Conservation (phyloP, 2,888 invertebrate genomes). For the Palloptera scutellata region DNA sequence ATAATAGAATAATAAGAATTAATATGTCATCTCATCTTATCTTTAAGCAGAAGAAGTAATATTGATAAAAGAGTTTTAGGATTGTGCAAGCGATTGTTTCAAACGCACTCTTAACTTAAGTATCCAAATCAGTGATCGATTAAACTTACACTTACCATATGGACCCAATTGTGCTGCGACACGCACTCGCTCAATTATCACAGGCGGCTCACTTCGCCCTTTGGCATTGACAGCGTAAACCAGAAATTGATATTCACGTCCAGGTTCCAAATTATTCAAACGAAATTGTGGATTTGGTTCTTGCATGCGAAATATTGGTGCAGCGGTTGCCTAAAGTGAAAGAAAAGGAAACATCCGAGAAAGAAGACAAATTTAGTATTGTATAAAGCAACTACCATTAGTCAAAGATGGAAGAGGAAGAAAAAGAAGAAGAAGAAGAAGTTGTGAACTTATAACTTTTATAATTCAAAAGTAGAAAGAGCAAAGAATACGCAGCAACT, state of each 20-base stretch:
- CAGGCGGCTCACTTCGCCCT: constrained; percentile 79
- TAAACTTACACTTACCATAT: constrained; percentile 57
- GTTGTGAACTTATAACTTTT: neutral
- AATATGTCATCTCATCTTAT: too few species aligned
- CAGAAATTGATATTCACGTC: constrained; percentile 78
- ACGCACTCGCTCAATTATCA: constrained; percentile 69
- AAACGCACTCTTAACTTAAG: too few species aligned
- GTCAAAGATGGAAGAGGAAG: too few species aligned
- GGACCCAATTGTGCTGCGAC: constrained; percentile 64
- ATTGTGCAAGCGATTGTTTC: too few species aligned
- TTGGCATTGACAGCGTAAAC: constrained; percentile 85
- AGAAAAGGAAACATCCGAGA: neutral
- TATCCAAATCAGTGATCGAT: neutral
- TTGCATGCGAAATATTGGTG: constrained; percentile 72
- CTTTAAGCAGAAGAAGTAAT: too few species aligned
- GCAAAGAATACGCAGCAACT: neutral
- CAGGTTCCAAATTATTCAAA: constrained; percentile 77
- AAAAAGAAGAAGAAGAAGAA: neutral
- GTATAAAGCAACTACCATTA: too few species aligned
- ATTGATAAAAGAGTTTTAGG: too few species aligned
- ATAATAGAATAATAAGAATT: constrained; percentile 34
- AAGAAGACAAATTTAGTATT: neutral
- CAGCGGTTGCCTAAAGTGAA: constrained; percentile 64
- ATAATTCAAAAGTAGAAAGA: too few species aligned
- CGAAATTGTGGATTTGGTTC: constrained; percentile 75